Evolutionary conservation across 2,797 vertebrate species (phyloP), one percentile per base, ranked within the genome.

Genomic region (Phoeniculus purpureus): DNA sequence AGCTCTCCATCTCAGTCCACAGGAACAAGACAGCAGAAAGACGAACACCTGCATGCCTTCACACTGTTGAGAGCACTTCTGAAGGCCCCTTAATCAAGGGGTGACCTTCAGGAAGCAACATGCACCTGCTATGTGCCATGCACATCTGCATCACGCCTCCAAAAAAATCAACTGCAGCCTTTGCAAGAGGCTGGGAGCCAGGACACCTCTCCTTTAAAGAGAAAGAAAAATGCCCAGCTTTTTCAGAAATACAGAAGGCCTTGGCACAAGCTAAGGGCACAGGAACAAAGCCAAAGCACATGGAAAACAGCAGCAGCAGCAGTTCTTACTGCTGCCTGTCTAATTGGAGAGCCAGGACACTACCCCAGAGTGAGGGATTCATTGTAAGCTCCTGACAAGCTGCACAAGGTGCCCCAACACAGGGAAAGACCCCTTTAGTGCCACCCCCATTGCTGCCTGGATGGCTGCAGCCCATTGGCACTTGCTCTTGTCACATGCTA

Each of bases 251-350:
- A 89, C 71, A 80, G 74, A 92, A 91, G 62, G 83, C 52, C 80
- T 85, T 94, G 95, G 94, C 92, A 94, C 37, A 82, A 87, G 72
- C 70, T 22, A 40, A 68, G 83, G 87, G 92, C 85, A 85, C 51
- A 94, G 95, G 92, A 96, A 92, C 73, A 86, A 91, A 89, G 95
- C 95, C 94, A 95, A 92, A 92, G 79, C 90, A 85, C 89, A 76
- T 70, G 66, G 87, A 93, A 91, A 94, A 89, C 91, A 90, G 89
- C 94, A 91, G 76, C 50, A 79, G 82, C 85, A 89, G 91, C 67
- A 83, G 79, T 31, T 91, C 90, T 83, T 75, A 74, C 56, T 52
- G 62, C 79, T 93, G 83, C 75, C 75, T 76, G 68, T 62, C 60
- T 89, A 56, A 78, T 22, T 66, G 54, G 72, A 83, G 85, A 89